Evolutionary conservation across 2,888 invertebrate species (phyloP), one percentile per base, ranked within the genome.

Genomic region (Campaea margaritaria): DNA sequence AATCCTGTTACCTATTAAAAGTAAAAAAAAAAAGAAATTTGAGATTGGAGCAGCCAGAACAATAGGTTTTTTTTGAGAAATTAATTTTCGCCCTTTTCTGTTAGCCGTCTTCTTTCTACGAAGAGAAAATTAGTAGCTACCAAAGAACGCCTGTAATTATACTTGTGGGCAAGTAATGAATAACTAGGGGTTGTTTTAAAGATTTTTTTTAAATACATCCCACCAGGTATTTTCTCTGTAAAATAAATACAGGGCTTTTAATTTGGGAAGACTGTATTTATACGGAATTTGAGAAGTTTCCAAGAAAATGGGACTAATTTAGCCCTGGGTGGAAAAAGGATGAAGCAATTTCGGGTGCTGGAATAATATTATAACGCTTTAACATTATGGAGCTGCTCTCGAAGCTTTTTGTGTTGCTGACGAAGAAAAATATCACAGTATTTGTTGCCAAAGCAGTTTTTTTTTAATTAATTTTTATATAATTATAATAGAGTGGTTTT

Each of bases 151-250:
- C 41, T 59, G 56, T 65, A 64, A 67, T 63, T 67, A 65, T 58
- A 38, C 46, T 49, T 47, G 39, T 42, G 51, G 62, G 42, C 52
- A 48, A 54, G 54, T 63, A 57, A 53, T 68, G 58, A 65, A 68
- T 56, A 57, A 59, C 49, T 63, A 31, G 51, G 21, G 14, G 38
- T 28, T 58, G 44, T 58, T 65, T 59, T 62, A 51, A 47, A 50
- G 41, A 59, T 58, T 57, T 59, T 54, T 46, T n/a, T 44, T 15
- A 48, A 31, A 50, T 49, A 14, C 27, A 47, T 12, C 57, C 42
- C 47, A 15, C 15, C 21, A 45, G 28, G 9, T 48, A 59, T 45
- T 43, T 47, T 12, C 14, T 9, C 21, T 41, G 55, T 54, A 67
- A 65, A 69, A 68, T 67, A 69, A 49, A 21, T 13, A 10, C 16